Evolutionary conservation across 2,113 vertebrate genomes (phyloP).

Genomic region (Sterna hirundo): DNA sequence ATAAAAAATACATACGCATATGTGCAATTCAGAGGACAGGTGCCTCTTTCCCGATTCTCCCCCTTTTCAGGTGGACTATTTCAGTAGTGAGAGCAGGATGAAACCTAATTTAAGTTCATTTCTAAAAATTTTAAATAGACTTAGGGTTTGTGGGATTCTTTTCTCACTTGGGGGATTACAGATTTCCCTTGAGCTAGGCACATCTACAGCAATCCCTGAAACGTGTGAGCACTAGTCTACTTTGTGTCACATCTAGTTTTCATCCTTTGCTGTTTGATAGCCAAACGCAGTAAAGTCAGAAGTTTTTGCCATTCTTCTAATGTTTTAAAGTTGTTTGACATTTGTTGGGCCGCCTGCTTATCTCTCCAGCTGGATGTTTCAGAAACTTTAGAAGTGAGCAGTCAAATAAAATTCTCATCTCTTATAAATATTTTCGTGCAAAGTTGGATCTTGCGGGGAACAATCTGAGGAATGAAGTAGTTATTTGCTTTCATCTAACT

Average conservation of each 20-base stretch:
- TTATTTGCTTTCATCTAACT: constrained; percentile 43
- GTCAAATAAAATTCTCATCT: constrained; percentile 61
- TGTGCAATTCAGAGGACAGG: background rate
- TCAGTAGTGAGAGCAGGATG: background rate
- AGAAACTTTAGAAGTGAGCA: constrained; percentile 50
- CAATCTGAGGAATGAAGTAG: constrained; percentile 31
- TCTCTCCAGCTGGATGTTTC: constrained; percentile 49
- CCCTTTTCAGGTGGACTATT: background rate
- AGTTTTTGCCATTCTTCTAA: constrained; percentile 27
- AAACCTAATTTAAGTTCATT: background rate
- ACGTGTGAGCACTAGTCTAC: background rate
- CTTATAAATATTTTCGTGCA: constrained; percentile 54
- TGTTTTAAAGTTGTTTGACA: constrained; percentile 50
- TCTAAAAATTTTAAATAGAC: background rate
- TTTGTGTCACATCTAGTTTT: constrained; percentile 20
- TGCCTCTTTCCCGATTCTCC: background rate
- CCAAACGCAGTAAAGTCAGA: background rate
- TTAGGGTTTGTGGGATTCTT: background rate
- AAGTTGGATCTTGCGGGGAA: constrained; percentile 28
- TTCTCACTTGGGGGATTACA: background rate
- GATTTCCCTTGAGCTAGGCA: background rate
- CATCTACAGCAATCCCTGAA: background rate
- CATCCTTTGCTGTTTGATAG: background rate
- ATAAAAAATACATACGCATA: background rate
- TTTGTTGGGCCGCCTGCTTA: constrained; percentile 48